These are phyloP conservation scores for Picathartes gymnocephalus DNA, from an alignment of 2,113 vertebrate species.

Conservation along the genomic window DNA sequence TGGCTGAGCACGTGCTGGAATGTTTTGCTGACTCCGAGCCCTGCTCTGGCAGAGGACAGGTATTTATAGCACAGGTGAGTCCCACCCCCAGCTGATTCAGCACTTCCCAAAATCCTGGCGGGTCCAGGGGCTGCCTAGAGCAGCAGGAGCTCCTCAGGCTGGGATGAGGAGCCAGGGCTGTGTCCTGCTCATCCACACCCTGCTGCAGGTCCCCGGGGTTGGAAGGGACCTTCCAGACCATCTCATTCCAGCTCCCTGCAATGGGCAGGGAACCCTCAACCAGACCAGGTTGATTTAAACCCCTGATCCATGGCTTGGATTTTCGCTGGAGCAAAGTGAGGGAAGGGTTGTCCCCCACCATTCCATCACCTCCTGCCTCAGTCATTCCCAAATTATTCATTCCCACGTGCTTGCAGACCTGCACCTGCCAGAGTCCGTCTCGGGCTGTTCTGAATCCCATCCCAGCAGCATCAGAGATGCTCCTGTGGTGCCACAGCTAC, in stretches of 20 bases:
- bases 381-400: neutral
- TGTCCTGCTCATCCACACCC: neutral
- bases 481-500: neutral
- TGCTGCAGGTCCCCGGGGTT: neutral
- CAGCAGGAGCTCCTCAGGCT: neutral
- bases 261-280: neutral
- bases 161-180: neutral
- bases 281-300: neutral
- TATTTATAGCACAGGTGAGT: neutral
- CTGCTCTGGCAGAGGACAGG: neutral
- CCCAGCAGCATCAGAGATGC: neutral
- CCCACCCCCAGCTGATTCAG: neutral
- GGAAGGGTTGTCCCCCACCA: neutral
- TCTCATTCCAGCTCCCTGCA: neutral
- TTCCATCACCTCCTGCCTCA: neutral
- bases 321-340: neutral
- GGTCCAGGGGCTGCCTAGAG: neutral
- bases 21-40: neutral
- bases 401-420: neutral
- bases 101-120: neutral
- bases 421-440: neutral
- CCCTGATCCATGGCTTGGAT: neutral
- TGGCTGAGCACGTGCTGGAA: neutral
- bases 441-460: neutral
- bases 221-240: neutral